A percentile compares a stretch with the other conserved stretches of the same genome.
These are phyloP conservation scores for Merluccius polli DNA, from an alignment of 2,797 vertebrate genomes.

Conservation along the genomic window DNA sequence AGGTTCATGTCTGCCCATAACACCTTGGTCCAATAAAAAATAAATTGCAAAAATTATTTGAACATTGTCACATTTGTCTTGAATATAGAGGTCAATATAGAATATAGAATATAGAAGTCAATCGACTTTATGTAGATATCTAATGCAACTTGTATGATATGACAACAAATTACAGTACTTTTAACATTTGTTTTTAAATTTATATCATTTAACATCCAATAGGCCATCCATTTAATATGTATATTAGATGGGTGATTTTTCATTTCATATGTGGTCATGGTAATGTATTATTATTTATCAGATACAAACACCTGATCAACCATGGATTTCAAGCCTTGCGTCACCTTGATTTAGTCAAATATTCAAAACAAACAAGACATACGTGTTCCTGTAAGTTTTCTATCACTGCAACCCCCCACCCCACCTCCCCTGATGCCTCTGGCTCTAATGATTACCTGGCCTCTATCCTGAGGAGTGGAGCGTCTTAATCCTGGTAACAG, in stretches of 20 bases:
- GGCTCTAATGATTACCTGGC: neutral
- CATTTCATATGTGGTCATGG: neutral
- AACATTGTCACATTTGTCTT: neutral
- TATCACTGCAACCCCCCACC: neutral
- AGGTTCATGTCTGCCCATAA: no score
- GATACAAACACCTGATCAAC: neutral
- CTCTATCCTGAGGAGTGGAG: neutral
- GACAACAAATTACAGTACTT: neutral
- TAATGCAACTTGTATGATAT: neutral
- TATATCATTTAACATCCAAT: neutral
- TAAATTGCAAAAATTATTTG: neutral
- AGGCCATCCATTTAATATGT: neutral
- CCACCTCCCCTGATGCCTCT: neutral
- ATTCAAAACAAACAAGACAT: neutral
- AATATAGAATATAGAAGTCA: no score
- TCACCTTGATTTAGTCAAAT: neutral
- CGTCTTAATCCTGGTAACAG: neutral
- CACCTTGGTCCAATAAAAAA: no score
- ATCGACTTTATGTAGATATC: no score
- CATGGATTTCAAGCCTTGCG: neutral
- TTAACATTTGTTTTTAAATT: neutral
- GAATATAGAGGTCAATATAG: neutral
- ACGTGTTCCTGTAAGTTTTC: neutral
- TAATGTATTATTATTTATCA: neutral
- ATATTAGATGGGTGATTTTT: neutral